These are phyloP conservation scores for Panurus biarmicus DNA, from an alignment of 2,113 vertebrate species.

Conservation along the genomic window DNA sequence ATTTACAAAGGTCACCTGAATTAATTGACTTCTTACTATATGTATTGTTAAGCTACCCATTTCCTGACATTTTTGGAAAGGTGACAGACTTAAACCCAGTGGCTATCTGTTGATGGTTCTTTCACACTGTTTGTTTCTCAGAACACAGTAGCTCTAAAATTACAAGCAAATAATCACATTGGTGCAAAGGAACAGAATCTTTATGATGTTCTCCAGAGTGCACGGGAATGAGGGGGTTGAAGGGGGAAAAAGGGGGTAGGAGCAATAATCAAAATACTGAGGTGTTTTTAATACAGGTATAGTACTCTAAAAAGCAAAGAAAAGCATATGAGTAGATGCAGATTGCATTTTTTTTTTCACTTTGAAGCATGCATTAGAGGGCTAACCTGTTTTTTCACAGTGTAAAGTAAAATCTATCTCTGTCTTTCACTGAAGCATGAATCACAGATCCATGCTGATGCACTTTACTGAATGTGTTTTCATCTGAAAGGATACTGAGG, in stretches of 20 bases:
- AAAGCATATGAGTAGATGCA: not conserved
- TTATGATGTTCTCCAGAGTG: not conserved
- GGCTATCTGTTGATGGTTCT: slow-evolving; percentile 41
- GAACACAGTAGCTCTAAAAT: slow-evolving; percentile 41
- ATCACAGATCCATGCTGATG: slow-evolving; percentile 15
- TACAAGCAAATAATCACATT: slow-evolving; percentile 24
- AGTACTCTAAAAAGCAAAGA: not conserved
- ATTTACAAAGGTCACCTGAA: slow-evolving; percentile 71
- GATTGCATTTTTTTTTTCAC: not conserved
- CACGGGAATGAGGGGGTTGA: not conserved
- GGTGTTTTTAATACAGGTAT: not conserved
- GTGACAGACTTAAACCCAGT: slow-evolving; percentile 33
- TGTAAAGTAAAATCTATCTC: slow-evolving; percentile 15
- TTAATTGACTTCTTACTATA: slow-evolving; percentile 69
- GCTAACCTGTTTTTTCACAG: not conserved
- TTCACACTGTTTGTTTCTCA: slow-evolving; percentile 6
- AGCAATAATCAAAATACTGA: not conserved
- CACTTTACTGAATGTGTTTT: slow-evolving; percentile 52
- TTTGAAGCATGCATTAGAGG: not conserved
- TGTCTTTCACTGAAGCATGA: slow-evolving; percentile 19
- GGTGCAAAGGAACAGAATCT: slow-evolving; percentile 4
- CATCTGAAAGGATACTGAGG: slow-evolving; percentile 18
- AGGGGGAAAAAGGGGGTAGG: not conserved
- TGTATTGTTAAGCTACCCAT: slow-evolving; percentile 36
- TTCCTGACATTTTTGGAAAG: slow-evolving; percentile 55